Base-by-base conservation (phyloP, 2,113 vertebrate species). In the Oryzias celebensis region DNA sequence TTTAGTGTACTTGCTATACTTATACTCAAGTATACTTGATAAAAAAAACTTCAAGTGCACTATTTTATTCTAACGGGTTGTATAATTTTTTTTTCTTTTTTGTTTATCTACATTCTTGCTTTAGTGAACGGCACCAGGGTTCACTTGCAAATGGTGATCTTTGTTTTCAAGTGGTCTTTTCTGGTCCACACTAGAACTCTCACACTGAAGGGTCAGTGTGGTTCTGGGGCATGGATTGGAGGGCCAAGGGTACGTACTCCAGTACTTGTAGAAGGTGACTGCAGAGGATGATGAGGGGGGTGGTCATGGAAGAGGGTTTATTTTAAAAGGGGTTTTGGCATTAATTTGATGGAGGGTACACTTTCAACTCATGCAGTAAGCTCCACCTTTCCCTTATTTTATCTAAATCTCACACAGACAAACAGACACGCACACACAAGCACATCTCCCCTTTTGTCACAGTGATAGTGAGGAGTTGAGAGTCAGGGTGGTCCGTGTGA, bases 401-500 rank as follows among this genome's bases (percentile, higher is more conserved):
- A 20, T 47, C 26, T 51, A 65, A 63, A 60, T 42, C 58, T 51
- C n/a, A 18, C 45, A 14, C 16, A 3, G 16, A 45, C 44, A 45
- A 7, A 44, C 56, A 14, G 48, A 42, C 26, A 17, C 47, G 3
- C 5, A 17, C 42, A 36, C 44, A 58, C 58, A 1, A 7, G 17
- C 42, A 36, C 48, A 41, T 63, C 62, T 61, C 60, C 68, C 31
- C 65, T 73, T 57, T 73, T 59, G 63, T 76, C 59, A 58, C 49
- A 15, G 77, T 60, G 66, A 68, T 65, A 68, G 65, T 52, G 75
- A 77, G 57, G 80, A 67, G 69, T 49, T 62, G 47, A 73, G 60
- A 83, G 67, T 80, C 63, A 60, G 82, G 86, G 84, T 79, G 85
- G 90, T 93, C 87, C 65, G 64, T 2, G 36, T 62, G 72, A 71